Percentiles rank a stretch among this genome's conserved stretches.
Conservation (phyloP, 2,888 invertebrate genomes). For the Drosophila nr. medialis region DNA sequence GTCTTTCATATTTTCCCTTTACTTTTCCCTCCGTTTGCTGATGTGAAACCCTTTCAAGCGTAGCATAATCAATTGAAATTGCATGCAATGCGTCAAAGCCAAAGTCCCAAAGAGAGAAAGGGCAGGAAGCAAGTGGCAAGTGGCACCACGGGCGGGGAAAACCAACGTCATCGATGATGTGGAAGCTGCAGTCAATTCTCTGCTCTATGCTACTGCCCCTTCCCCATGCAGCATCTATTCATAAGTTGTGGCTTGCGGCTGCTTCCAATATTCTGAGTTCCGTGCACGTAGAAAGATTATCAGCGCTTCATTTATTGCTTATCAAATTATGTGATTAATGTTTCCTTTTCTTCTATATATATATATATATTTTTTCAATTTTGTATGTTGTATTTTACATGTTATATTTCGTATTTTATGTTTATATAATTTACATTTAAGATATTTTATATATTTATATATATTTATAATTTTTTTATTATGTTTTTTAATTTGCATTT, state of each 20-base stretch:
- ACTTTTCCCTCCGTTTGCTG: constrained; percentile 7
- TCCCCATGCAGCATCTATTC: constrained; percentile 1
- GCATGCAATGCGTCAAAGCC: constrained; percentile 70
- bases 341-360: background rate
- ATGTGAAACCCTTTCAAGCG: constrained; percentile 60
- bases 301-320: background rate
- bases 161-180: background rate
- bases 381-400: too few relatives aligned
- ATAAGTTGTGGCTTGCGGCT: constrained; percentile 44
- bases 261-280: background rate
- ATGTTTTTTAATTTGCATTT: background rate
- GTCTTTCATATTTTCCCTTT: constrained; percentile 62
- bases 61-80: constrained; percentile 77
- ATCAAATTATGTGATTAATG: background rate
- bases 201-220: background rate
- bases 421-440: too few relatives aligned
- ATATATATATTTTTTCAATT: background rate
- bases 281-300: background rate
- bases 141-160: background rate
- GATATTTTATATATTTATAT: background rate
- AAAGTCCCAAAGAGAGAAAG: constrained; percentile 2
- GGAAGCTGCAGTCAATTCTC: constrained; percentile 15
- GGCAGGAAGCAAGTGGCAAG: background rate
- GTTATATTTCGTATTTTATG: too few relatives aligned
- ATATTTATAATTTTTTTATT: too few relatives aligned